These are phyloP conservation scores for Megalurothrips usitatus DNA, from an alignment of 2,888 invertebrate genomes.

Conservation along the genomic window DNA sequence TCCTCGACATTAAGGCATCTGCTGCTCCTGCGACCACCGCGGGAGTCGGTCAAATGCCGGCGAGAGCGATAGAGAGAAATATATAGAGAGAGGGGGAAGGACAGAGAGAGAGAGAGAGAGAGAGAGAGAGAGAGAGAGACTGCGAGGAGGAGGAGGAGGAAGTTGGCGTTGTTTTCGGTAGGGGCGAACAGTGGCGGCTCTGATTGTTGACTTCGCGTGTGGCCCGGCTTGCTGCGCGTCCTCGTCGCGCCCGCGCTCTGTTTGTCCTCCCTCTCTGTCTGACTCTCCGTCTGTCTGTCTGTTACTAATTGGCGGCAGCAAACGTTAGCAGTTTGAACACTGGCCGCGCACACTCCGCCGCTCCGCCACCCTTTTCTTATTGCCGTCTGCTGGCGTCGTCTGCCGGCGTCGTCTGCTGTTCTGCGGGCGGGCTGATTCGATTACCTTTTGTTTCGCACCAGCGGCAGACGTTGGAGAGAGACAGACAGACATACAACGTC, in stretches of 20 bases:
- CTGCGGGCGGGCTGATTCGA: background rate
- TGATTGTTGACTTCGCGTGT: no score
- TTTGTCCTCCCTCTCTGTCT: background rate
- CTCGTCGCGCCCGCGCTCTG: background rate
- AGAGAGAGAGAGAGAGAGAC: no score
- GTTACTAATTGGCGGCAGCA: background rate
- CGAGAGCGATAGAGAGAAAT: no score
- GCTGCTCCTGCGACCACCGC: no score
- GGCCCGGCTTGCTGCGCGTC: background rate
- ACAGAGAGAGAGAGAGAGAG: no score
- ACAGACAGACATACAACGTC: no score
- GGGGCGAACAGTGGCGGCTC: background rate
- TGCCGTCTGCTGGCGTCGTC: background rate
- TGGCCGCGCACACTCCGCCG: no score
- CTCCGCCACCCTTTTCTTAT: no score
- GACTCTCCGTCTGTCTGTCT: background rate
- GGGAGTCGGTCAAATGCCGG: no score
- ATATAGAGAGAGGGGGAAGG: no score
- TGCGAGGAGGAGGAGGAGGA: no score
- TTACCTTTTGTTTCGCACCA: background rate
- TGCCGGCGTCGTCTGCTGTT: background rate
- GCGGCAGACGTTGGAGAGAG: background rate
- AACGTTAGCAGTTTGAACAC: background rate
- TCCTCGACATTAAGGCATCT: background rate
- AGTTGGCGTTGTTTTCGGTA: background rate